These are phyloP conservation scores for Scatophagus argus DNA, from an alignment of 2,113 vertebrate species.

Conservation along the genomic window DNA sequence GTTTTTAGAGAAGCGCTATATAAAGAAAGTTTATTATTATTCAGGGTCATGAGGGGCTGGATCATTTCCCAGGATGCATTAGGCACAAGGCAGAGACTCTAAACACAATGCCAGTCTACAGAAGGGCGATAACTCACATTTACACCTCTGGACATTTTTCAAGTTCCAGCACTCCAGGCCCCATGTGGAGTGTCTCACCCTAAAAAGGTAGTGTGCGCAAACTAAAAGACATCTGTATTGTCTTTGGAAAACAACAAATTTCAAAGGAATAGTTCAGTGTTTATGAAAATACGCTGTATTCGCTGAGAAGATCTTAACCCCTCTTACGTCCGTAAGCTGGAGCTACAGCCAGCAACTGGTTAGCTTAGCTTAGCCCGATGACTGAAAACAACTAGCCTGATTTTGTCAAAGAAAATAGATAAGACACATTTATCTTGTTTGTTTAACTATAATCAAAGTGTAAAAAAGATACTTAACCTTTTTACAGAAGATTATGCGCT, in stretches of 20 bases:
- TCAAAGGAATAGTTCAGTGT: no score
- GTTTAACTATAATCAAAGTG: no score
- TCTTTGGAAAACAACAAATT: not conserved
- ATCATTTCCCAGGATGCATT: conserved; percentile 70
- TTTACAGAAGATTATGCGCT: no score
- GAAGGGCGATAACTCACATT: conserved; percentile 31
- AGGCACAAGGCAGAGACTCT: conserved; percentile 43
- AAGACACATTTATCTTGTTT: not conserved
- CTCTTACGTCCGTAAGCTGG: no score
- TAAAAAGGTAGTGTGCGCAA: not conserved
- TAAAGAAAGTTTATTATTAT: conserved; percentile 78
- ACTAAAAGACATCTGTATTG: not conserved
- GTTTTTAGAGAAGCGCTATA: conserved; percentile 69
- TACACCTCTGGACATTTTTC: conserved; percentile 21
- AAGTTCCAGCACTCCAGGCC: not conserved
- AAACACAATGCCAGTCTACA: conserved; percentile 39
- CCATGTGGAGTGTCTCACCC: not conserved
- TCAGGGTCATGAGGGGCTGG: conserved; percentile 59
- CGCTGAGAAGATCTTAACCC: no score
- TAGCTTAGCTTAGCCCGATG: no score
- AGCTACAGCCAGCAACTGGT: no score
- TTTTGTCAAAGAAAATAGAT: no score
- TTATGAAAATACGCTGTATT: no score
- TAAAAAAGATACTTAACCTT: no score
- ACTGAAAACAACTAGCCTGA: no score